These are phyloP conservation scores for Sympetrum striolatum DNA, from an alignment of 2,888 invertebrate species.

Conservation along the genomic window DNA sequence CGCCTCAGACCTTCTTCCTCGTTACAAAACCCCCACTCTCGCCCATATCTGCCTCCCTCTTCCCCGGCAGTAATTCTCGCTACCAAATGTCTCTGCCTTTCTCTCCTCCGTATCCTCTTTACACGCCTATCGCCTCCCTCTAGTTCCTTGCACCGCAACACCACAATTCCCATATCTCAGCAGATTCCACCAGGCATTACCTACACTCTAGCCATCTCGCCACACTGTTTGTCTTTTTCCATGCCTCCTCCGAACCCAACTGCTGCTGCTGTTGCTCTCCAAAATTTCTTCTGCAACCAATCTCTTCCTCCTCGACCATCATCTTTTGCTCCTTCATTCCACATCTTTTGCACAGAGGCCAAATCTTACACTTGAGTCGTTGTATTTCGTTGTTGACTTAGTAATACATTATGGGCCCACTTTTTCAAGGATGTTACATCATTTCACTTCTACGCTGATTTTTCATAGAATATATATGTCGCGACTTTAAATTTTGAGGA, in stretches of 20 bases:
- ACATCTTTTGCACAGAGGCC: not conserved
- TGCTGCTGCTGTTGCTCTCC: too few relatives aligned
- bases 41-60: conserved; percentile 18
- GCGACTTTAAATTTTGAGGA: too few relatives aligned
- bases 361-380: not conserved
- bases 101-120: not conserved
- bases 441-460: too few relatives aligned
- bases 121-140: not conserved
- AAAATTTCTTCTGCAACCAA: too few relatives aligned
- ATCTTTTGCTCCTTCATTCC: not conserved
- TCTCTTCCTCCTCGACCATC: not conserved
- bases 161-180: conserved; percentile 40
- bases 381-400: not conserved
- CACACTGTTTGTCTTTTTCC: conserved; percentile 10
- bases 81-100: not conserved
- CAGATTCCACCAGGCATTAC: conserved; percentile 41
- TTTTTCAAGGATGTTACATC: too few relatives aligned
- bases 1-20: not conserved
- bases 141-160: conserved; percentile 26
- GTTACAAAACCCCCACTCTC: conserved; percentile 17
- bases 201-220: conserved; percentile 26
- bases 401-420: not conserved
- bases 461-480: too few relatives aligned
- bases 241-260: not conserved
- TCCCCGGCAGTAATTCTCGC: not conserved